Base-by-base conservation (phyloP, 2,797 vertebrate genomes). In the Peromyscus nudipes region DNA sequence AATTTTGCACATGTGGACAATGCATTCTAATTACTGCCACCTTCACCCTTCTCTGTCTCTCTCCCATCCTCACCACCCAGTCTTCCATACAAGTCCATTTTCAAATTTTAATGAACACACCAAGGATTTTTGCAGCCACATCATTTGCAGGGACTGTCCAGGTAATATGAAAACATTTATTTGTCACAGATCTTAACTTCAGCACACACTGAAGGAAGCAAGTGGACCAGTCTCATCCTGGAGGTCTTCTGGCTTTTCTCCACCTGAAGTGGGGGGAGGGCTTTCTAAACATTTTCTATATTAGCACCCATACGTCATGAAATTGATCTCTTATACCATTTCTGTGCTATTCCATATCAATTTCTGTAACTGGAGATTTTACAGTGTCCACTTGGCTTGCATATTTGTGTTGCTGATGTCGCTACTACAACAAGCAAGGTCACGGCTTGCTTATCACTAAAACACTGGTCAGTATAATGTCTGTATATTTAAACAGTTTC, bases 251-350 rank as follows among this genome's bases (percentile, higher is more conserved):
- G 37, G 19, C 21, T 87, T 65, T 60, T 84, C 17, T 17, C 0
- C 10, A 65, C 34, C 25, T 57, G 40, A 46, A 46, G 43, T 40
- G 40, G 2, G 2, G 0, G 37, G 62, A 4, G n/a, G 23, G 6
- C 95, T 85, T 55, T 31, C 60, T 73, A 93, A 93, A 6, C 34
- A 69, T 34, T 80, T 86, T 82, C 67, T 94, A 11, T 92, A 57
- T 16, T 27, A 43, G 4, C 17, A 75, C 9, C 17, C 11, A 80
- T 7, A 12, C 0, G 4, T 60, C 34, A n/a, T 77, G 40, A 83
- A 90, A 62, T 52, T 65, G 46, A 25, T 71, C 5, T 83, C 43
- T 16, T 34, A 67, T 8, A 25, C 2, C 12, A 34, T 43, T 81
- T 77, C 21, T 8, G 40, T 89, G n/a, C 1, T 81, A 46, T 76